A percentile compares a stretch with the other conserved stretches of the same genome.
Conservation (phyloP, 2,888 invertebrate genomes). For the Eupithecia tripunctaria region DNA sequence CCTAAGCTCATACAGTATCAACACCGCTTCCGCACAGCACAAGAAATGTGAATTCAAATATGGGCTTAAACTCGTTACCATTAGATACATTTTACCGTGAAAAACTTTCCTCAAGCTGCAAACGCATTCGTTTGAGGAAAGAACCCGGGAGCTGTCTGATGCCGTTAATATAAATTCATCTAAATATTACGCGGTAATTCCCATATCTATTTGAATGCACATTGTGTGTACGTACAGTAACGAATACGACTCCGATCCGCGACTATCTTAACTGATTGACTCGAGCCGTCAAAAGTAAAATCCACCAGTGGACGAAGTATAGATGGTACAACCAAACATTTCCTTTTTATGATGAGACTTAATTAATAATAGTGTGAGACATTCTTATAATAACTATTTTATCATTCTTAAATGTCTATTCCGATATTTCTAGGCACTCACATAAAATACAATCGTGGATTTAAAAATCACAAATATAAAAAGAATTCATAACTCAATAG, state of each 20-base stretch:
- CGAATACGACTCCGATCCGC: background rate
- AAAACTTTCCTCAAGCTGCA: background rate
- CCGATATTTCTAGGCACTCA: conserved; percentile 38
- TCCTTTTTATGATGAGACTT: conserved; percentile 24
- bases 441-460: conserved; percentile 12
- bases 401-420: conserved; percentile 28
- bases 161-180: background rate
- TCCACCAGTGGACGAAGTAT: background rate
- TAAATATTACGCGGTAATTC: background rate
- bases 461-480: conserved; percentile 25
- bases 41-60: background rate
- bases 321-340: conserved; percentile 3
- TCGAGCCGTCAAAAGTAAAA: background rate
- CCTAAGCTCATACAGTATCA: no score
- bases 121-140: no score
- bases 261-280: background rate
- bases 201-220: background rate
- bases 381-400: conserved; percentile 20
- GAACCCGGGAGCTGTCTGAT: background rate
- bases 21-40: background rate
- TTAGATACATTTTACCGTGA: background rate
- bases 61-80: background rate
- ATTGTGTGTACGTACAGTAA: background rate
- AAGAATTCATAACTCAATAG: background rate
- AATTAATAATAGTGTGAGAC: conserved; percentile 11